Evolutionary conservation across 92 coral and sea anemone species (phyloP), one percentile per base, ranked within the genome.

Genomic region (Porites lobata): DNA sequence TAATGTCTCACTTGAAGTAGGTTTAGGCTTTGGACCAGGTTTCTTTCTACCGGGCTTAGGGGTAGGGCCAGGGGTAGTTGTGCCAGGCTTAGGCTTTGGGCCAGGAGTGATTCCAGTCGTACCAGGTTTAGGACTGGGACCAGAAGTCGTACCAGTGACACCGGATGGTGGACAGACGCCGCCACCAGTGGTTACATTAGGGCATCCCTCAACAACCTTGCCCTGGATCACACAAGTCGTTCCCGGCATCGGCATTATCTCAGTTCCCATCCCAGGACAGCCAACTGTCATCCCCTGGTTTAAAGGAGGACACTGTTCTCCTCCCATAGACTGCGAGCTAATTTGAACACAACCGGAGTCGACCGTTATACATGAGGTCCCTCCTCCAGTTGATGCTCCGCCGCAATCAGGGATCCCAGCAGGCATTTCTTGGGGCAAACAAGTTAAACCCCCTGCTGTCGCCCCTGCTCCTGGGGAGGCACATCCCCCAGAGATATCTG

Each of bases 181-280:
- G 20, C 84, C 75, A 51, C 65, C 50, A 7, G 84, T 59, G 59
- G 77, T 81, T 13, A 43, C 64, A 52, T 73, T 84, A 15, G 87
- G 80, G 47, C 80, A 84, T 63, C 73, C 87, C 66, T 63, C 87
- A 0, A 75, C 68, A 20, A 84, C 74, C 54, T 84, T 84, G 17
- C 87, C 87, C 5, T 84, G 63, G 22, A 84, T 84, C 81, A 84
- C 87, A 10, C 87, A 84, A 0, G 86, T 26, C 9, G 78, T 54
- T 82, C 78, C 86, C 20, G 64, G 62, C 50, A 65, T 79, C 0
- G 72, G 62, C 50, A 65, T 79, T 0, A 59, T 63, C 22, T 56
- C 52, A 57, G 87, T 14, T 72, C 80, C 87, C 72, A 73, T 18
- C 6, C 73, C 80, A 13, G 80, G 50, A 54, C 80, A 73, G 6